Conservation (phyloP, 2,797 vertebrate genomes). For the Lepus oiostolus region DNA sequence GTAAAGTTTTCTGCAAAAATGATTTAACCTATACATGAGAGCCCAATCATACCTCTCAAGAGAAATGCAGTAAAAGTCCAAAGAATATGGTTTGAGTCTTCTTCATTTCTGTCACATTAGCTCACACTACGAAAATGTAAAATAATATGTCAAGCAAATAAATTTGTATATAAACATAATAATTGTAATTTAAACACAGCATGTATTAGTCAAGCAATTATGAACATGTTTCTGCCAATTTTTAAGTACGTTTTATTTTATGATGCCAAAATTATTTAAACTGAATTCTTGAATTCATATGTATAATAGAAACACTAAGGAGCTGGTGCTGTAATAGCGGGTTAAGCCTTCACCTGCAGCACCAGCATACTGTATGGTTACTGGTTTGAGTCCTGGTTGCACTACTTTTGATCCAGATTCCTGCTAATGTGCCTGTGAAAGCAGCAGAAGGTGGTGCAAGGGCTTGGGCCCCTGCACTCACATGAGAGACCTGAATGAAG, state of each 20-base stretch:
- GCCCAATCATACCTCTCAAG: neutral
- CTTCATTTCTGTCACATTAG: neutral
- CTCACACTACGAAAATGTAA: neutral
- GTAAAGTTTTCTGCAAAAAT: neutral
- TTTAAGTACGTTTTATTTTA: neutral
- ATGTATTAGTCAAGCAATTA: neutral
- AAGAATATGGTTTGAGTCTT: neutral
- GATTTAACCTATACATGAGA: neutral
- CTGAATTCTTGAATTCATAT: neutral
- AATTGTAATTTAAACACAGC: neutral
- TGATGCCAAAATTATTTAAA: slow-evolving; percentile 30
- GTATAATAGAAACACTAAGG: neutral
- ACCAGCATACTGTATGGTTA: no score
- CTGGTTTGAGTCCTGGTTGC: no score
- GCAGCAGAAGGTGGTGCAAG: no score
- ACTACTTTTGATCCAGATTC: no score
- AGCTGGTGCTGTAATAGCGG: no score
- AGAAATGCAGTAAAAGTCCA: neutral
- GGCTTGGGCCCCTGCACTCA: no score
- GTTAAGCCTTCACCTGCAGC: no score
- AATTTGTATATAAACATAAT: neutral
- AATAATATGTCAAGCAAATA: neutral
- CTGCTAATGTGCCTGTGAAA: no score
- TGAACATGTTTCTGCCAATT: neutral
- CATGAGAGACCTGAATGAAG: no score